These are phyloP conservation scores for Drosophila lini DNA, from an alignment of 1,140 invertebrate species.

Conservation along the genomic window DNA sequence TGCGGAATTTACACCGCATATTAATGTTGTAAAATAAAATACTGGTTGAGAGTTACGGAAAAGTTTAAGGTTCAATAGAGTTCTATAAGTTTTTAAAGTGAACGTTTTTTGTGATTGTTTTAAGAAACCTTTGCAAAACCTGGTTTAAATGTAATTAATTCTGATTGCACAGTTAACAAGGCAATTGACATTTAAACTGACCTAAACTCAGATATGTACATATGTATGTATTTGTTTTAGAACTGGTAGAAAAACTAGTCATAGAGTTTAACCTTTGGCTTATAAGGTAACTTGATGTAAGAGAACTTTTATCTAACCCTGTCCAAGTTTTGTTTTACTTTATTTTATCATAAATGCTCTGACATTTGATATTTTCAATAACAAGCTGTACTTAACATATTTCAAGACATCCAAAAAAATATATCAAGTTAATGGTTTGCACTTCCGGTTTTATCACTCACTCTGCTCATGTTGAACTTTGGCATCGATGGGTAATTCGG, in stretches of 20 bases:
- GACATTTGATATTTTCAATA: background rate
- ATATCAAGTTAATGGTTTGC: background rate
- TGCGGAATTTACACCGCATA: slow-evolving; percentile 10
- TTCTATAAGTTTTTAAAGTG: too few relatives aligned
- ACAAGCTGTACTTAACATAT: background rate
- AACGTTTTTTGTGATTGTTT: background rate
- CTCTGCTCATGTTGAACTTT: slow-evolving; percentile 86
- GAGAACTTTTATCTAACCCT: too few relatives aligned
- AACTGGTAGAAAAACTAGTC: background rate
- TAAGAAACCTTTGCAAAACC: background rate
- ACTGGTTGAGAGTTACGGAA: background rate
- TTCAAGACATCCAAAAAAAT: background rate
- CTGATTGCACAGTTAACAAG: background rate
- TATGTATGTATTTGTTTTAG: background rate
- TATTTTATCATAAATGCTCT: background rate
- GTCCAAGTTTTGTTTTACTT: too few relatives aligned
- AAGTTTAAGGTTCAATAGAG: background rate
- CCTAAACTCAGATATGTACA: background rate
- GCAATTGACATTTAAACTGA: background rate
- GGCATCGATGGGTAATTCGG: slow-evolving; percentile 86
- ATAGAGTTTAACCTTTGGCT: background rate
- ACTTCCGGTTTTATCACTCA: slow-evolving; percentile 79
- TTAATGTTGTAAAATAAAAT: slow-evolving; percentile 14
- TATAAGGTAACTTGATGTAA: background rate
- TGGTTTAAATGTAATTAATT: background rate